Conservation (phyloP, 1,140 invertebrate species). For the Bombus sylvicola region DNA sequence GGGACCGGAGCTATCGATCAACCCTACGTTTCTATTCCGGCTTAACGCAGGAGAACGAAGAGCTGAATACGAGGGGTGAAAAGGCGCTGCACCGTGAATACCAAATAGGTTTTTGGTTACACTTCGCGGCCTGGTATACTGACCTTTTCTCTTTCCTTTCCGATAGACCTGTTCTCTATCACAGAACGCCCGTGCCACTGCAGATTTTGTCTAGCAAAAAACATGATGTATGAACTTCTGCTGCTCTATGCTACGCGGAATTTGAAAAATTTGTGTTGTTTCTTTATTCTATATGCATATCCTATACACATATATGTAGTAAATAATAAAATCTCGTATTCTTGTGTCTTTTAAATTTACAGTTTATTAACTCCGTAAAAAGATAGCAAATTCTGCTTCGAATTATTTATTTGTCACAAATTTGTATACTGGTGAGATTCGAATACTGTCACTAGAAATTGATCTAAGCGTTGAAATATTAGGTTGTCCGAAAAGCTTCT, state of each 20-base stretch:
- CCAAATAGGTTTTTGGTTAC: slow-evolving; percentile 64
- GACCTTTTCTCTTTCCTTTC: slow-evolving; percentile 36
- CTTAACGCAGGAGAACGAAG: slow-evolving; percentile 54
- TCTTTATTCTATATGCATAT: background rate
- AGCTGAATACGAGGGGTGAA: slow-evolving; percentile 52
- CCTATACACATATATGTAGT: too few relatives aligned
- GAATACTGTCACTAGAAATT: background rate
- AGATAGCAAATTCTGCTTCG: background rate
- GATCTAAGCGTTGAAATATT: background rate
- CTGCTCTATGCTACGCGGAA: background rate
- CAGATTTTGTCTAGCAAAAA: slow-evolving; percentile 23
- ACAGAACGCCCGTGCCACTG: slow-evolving; percentile 6
- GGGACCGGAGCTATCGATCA: slow-evolving; percentile 48
- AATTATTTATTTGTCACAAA: background rate
- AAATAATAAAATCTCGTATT: too few relatives aligned
- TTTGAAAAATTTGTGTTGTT: background rate
- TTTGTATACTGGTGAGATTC: background rate
- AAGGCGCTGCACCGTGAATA: slow-evolving; percentile 66
- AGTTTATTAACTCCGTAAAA: background rate
- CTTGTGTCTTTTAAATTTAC: too few relatives aligned
- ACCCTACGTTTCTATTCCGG: slow-evolving; percentile 53
- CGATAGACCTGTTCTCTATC: slow-evolving; percentile 35
- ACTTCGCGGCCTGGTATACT: slow-evolving; percentile 50
- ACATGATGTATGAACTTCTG: slow-evolving; percentile 10
- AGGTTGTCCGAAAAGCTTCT: too few relatives aligned